A percentile compares a stretch with the other conserved stretches of the same genome.
phyloP scores from a whole-genome alignment of 2,797 vertebrate species.

The Lepus oiostolus region DNA sequence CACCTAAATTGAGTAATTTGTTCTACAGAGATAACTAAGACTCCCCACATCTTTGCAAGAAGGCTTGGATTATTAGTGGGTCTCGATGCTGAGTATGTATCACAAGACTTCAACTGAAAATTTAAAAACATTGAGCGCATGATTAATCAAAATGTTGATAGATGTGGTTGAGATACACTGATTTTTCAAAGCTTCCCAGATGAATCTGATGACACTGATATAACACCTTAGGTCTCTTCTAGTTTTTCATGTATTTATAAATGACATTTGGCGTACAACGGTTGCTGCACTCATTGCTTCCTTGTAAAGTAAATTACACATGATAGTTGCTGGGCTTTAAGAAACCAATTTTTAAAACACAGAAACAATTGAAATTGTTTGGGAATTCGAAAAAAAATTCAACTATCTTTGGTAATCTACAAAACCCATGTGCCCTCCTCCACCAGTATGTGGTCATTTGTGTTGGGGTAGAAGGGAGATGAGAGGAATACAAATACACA shows the following conservation, averaged over 20 bases:
- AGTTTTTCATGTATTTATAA: neutral
- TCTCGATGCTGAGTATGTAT: neutral
- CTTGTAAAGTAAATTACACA: conserved; percentile 22
- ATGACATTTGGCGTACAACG: neutral
- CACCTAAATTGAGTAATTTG: neutral
- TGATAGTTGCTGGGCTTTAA: neutral
- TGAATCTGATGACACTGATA: neutral
- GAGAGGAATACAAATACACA: neutral
- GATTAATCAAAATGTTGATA: neutral
- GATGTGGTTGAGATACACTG: neutral
- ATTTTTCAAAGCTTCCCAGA: neutral
- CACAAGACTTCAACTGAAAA: neutral
- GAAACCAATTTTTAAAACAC: conserved; percentile 38
- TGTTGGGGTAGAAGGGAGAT: neutral
- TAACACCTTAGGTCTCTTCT: neutral
- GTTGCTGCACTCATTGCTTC: neutral
- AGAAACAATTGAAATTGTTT: neutral
- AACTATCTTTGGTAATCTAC: neutral
- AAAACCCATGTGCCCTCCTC: neutral
- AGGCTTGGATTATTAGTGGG: neutral
- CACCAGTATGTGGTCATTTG: neutral
- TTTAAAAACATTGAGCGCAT: neutral
- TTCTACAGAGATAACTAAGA: neutral
- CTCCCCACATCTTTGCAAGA: neutral
- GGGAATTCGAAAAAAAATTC: neutral